Conservation (phyloP, 2,113 vertebrate genomes). For the Passer montanus region DNA sequence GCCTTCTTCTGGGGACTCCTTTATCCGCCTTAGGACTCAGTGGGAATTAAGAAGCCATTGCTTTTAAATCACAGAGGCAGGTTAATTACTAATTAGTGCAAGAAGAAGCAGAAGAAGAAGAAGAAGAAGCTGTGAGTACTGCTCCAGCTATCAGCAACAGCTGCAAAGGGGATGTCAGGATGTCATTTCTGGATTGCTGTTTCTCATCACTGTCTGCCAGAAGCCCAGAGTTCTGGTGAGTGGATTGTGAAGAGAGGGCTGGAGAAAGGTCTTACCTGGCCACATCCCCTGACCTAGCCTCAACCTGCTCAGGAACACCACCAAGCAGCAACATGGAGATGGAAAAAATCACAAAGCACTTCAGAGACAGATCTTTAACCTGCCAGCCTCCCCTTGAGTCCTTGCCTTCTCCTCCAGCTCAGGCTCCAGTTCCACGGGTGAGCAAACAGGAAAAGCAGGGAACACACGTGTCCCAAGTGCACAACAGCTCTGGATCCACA, state of each 20-base stretch:
- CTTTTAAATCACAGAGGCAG: background rate
- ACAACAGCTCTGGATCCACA: background rate
- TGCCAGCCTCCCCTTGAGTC: background rate
- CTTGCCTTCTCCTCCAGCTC: background rate
- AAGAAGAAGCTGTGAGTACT: background rate
- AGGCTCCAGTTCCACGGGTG: background rate
- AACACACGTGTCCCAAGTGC: background rate
- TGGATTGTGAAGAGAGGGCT: background rate
- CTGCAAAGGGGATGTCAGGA: background rate
- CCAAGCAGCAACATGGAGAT: background rate
- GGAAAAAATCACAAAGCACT: background rate
- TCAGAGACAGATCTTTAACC: background rate
- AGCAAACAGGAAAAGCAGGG: background rate
- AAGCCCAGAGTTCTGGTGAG: background rate
- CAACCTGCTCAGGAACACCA: background rate
- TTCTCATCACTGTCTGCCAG: background rate
- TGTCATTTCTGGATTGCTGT: background rate
- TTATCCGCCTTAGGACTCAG: background rate
- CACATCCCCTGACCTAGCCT: background rate
- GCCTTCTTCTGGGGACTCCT: background rate
- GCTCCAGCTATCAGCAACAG: background rate
- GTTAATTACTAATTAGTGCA: background rate
- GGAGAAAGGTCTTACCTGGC: background rate
- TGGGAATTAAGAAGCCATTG: background rate
- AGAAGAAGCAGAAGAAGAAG: background rate